Percentiles rank a stretch among this genome's conserved stretches.
These are phyloP conservation scores for Danionella dracula DNA, from an alignment of 2,797 vertebrate genomes.

Conservation along the genomic window DNA sequence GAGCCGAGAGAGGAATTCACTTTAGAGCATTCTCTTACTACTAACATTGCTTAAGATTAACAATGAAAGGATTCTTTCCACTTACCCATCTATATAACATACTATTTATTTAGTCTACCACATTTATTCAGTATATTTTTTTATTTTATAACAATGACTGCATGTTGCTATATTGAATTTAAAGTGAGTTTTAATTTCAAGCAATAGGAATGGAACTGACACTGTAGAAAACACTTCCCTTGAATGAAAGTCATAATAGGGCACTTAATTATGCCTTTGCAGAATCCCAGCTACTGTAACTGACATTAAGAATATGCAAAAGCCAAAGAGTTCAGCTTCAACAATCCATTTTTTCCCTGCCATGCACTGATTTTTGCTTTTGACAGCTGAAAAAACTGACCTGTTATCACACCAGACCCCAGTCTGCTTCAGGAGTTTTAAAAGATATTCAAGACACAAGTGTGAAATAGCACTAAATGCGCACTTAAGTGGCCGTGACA, in stretches of 20 bases:
- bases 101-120: no score
- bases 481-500: background rate
- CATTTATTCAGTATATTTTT: conserved; percentile 23
- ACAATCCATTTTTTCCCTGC: no score
- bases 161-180: conserved; percentile 34
- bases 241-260: conserved; percentile 43
- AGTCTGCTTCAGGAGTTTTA: background rate
- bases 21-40: no score
- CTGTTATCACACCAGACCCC: background rate
- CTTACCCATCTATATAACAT: no score
- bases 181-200: conserved; percentile 45
- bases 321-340: conserved; percentile 18
- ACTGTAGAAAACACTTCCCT: conserved; percentile 13
- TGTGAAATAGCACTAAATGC: background rate
- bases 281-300: conserved; percentile 3
- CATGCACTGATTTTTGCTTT: no score
- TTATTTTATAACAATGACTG: conserved; percentile 8
- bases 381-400: conserved; percentile 16
- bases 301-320: background rate
- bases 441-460: conserved; percentile 3
- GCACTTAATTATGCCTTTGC: conserved; percentile 33
- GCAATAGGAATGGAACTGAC: conserved; percentile 15
- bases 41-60: no score
- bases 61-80: no score
- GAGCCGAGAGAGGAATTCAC: no score